phyloP scores from a whole-genome alignment of 2,113 vertebrate species.

The Tyrannus savana region DNA sequence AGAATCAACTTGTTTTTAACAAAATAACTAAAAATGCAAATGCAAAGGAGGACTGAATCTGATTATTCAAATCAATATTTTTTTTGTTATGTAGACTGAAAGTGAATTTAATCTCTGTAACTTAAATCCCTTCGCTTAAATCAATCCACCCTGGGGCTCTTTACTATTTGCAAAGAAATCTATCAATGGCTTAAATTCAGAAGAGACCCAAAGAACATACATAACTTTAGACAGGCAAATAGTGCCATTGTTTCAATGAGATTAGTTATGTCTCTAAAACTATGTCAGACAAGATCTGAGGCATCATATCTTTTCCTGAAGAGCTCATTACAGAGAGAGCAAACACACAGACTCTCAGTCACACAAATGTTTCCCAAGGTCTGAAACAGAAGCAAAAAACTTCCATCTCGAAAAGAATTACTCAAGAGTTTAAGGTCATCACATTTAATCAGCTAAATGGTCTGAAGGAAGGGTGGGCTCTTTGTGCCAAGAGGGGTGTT shows the following conservation, averaged over 20 bases:
- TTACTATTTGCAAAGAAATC: neutral
- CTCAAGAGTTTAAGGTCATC: neutral
- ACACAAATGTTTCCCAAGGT: neutral
- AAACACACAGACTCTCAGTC: neutral
- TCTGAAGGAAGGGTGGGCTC: neutral
- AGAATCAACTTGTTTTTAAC: neutral
- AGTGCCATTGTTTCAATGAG: neutral
- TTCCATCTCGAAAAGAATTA: neutral
- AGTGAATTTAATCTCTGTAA: neutral
- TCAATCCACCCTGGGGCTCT: neutral
- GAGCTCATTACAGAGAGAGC: neutral
- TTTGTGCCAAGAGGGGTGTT: neutral
- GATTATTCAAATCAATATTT: slow-evolving; percentile 24
- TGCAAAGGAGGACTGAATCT: neutral
- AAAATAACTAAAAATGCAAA: slow-evolving; percentile 34
- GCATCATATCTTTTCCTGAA: neutral
- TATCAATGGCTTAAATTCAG: neutral
- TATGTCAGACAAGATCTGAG: neutral
- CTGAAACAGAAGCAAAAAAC: neutral
- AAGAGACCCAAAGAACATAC: neutral
- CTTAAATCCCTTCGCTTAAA: slow-evolving; percentile 5
- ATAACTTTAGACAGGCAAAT: neutral
- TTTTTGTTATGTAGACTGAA: neutral
- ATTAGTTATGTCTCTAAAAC: slow-evolving; percentile 25
- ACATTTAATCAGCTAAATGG: neutral